Evolutionary conservation across 2,888 invertebrate species (phyloP).

Genomic region (Dorcus hopei): DNA sequence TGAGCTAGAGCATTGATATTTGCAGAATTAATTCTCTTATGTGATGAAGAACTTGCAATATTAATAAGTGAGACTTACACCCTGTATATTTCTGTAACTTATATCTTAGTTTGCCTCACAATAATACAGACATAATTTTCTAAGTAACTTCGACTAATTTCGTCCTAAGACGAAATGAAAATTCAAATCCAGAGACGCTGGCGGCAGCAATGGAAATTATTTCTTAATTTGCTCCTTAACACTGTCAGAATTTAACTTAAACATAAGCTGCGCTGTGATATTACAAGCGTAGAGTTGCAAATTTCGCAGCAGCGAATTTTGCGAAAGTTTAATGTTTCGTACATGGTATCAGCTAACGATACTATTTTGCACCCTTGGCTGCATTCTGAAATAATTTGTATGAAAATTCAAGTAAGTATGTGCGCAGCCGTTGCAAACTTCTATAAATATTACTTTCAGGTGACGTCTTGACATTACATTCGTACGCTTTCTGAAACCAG

Average conservation of each 20-base stretch:
- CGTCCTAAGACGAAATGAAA: background rate
- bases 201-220: background rate
- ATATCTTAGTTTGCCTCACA: no score
- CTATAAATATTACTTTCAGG: no score
- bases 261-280: conserved; percentile 1
- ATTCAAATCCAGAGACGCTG: background rate
- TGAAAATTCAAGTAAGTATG: conserved; percentile 4
- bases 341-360: background rate
- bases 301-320: background rate
- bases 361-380: background rate
- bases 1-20: no score
- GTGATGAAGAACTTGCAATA: no score
- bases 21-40: no score
- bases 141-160: background rate
- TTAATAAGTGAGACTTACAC: no score
- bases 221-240: background rate
- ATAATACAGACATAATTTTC: background rate
- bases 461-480: conserved; percentile 31
- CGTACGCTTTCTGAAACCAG: conserved; percentile 33
- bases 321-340: background rate
- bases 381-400: background rate
- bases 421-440: no score
- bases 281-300: background rate
- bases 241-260: no score
- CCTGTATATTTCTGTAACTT: no score